Evolutionary conservation across 1,140 invertebrate genomes (phyloP).

Genomic region (Archegozetes longisetosus): DNA sequence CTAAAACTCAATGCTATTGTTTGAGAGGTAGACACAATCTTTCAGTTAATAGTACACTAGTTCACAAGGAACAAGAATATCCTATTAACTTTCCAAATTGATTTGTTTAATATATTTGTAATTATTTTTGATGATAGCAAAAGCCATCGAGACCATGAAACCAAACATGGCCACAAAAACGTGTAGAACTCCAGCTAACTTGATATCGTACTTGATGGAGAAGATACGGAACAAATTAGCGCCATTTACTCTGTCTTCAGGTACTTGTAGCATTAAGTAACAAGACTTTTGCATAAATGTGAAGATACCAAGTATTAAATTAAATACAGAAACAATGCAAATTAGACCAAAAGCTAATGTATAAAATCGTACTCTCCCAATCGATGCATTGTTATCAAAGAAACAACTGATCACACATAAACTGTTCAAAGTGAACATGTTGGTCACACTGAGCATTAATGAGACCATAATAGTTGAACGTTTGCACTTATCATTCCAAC

Average conservation of each 20-base stretch:
- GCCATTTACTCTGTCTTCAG: neutral
- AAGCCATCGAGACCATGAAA: slow-evolving; percentile 1
- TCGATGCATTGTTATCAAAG: neutral
- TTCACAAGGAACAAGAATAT: too few species aligned
- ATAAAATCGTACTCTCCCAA: neutral
- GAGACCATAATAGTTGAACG: neutral
- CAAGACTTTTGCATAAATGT: neutral
- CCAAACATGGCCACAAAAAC: neutral
- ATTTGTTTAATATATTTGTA: slow-evolving; percentile 9
- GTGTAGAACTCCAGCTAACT: slow-evolving; percentile 7
- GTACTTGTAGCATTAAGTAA: neutral
- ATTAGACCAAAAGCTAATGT: neutral
- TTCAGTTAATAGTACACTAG: too few species aligned
- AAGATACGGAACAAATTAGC: neutral
- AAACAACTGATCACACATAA: neutral
- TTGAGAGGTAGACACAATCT: too few species aligned
- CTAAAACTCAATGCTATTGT: too few species aligned
- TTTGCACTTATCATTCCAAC: neutral
- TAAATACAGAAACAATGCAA: neutral
- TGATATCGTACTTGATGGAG: slow-evolving; percentile 5
- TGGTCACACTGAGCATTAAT: neutral
- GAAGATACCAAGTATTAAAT: slow-evolving; percentile 2
- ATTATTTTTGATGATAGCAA: slow-evolving; percentile 11
- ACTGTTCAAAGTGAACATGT: neutral
- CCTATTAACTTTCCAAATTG: neutral